Evolutionary conservation across 2,888 invertebrate species (phyloP).

Genomic region (Apoda limacodes): DNA sequence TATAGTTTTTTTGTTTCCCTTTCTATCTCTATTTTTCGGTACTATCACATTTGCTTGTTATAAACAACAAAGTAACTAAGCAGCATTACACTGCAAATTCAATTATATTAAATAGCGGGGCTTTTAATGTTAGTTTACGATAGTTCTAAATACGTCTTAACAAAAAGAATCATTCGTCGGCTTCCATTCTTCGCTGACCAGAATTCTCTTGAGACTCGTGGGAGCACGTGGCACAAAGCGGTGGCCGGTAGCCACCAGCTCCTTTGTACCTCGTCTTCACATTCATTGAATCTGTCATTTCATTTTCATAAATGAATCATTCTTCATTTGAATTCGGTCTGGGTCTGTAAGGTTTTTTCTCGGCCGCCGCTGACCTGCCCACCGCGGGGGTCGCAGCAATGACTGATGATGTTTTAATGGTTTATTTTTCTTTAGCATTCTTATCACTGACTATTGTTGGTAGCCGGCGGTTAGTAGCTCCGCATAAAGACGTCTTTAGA

Average conservation of each 20-base stretch:
- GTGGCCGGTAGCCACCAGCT: constrained; percentile 47
- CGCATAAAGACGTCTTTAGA: too few species aligned
- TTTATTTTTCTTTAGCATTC: constrained; percentile 66
- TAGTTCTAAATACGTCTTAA: too few species aligned
- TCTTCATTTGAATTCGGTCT: constrained; percentile 62
- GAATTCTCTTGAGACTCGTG: constrained; percentile 27
- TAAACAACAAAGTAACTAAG: too few species aligned
- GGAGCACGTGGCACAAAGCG: constrained; percentile 48
- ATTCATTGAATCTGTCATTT: constrained; percentile 67
- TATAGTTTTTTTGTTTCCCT: too few species aligned
- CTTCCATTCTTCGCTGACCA: constrained; percentile 6
- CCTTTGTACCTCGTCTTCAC: constrained; percentile 43
- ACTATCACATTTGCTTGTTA: too few species aligned
- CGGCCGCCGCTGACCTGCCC: constrained; percentile 57
- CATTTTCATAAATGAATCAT: constrained; percentile 68
- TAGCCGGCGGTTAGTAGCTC: constrained; percentile 25
- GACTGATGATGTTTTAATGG: constrained; percentile 67
- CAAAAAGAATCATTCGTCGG: constrained; percentile 15
- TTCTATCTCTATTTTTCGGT: too few species aligned
- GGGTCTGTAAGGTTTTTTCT: constrained; percentile 53
- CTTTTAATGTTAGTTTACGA: too few species aligned
- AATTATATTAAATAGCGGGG: too few species aligned
- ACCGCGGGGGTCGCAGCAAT: constrained; percentile 56
- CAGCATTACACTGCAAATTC: too few species aligned
- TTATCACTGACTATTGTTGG: constrained; percentile 57